Base-by-base conservation (phyloP, 64 coral and sea anemone genomes). In the Acropora tenuis region DNA sequence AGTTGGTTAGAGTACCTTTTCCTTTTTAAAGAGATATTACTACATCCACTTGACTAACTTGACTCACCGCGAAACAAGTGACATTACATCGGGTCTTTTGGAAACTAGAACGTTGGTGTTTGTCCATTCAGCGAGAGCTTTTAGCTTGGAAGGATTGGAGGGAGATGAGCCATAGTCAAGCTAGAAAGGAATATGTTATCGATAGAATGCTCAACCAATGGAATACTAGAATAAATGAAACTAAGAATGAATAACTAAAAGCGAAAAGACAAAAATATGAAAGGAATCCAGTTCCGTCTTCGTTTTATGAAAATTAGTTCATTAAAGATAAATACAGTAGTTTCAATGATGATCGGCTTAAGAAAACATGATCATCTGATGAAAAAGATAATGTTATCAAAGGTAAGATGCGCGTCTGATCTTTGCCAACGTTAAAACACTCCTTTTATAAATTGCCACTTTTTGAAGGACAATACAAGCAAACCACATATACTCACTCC, bases 401-500 rank as follows among this genome's bases (percentile, higher is more conserved):
- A 55, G 10, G 52, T 55, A 55, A 55, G 52, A 55, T 10, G 52
- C 10, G 10, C 6, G 2, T 55, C 52, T 55, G 10, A 55, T 55
- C 10, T 55, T 55, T 55, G 52, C 52, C 20, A 1, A 40, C 2
- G 40, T 73, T 73, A 55, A 41, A 41, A 73, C 6, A 41, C 1
- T 73, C 69, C 12, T 42, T 9, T 55, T 4, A 5, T 5, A 55
- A 55, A 55, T 55, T 55, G 52, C 9, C 52, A 5, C 9, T 5
- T 55, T 63, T 63, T 63, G 13, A 10, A 63, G 60, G 10, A 63
- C 11, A 63, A 9, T 78, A 4, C 43, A 77, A 47, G 1, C 0
- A 17, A 81, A 10, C 3, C 9, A 82, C 41, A 42, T 63, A 59
- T 1, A 85, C 82, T 71, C 66, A 85, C 82, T 30, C 63, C 82